Conservation (phyloP, 1,140 invertebrate species). For the Cydia pomonella region DNA sequence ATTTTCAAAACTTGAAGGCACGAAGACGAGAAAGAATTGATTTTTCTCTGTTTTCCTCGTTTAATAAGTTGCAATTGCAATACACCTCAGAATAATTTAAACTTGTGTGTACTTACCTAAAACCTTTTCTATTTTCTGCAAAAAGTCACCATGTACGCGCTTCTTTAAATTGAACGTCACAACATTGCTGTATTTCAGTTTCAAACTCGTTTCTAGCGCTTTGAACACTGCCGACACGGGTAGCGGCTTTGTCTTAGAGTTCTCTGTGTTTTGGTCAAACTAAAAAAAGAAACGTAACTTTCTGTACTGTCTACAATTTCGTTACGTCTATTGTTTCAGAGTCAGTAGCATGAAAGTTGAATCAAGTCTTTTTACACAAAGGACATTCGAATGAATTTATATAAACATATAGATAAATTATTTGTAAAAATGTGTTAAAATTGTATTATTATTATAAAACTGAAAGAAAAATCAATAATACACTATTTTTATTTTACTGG, state of each 20-base stretch:
- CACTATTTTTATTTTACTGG: too few species aligned
- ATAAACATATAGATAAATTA: too few species aligned
- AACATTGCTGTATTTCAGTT: slow-evolving; percentile 40
- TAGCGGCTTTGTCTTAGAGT: slow-evolving; percentile 24
- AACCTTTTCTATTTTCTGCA: slow-evolving; percentile 38
- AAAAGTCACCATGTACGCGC: slow-evolving; percentile 29
- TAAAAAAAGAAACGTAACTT: slow-evolving; percentile 15
- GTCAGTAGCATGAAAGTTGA: not conserved
- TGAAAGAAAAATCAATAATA: too few species aligned
- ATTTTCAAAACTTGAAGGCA: too few species aligned
- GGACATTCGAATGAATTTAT: too few species aligned
- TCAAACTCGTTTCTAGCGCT: slow-evolving; percentile 40
- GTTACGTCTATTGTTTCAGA: not conserved
- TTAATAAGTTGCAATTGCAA: too few species aligned
- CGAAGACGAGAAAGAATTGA: too few species aligned
- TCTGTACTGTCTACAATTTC: not conserved
- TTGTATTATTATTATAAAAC: too few species aligned
- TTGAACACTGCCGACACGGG: slow-evolving; percentile 34
- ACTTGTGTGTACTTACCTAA: slow-evolving; percentile 36
- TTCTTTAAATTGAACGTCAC: slow-evolving; percentile 40
- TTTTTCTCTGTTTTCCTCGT: too few species aligned
- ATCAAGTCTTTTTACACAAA: not conserved
- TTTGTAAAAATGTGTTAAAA: too few species aligned
- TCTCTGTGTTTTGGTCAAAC: slow-evolving; percentile 18
- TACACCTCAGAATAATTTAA: too few species aligned